Percentiles rank a stretch among this genome's conserved stretches.
Evolutionary conservation across 2,797 vertebrate genomes (phyloP).

Genomic region (Notamacropus eugenii): DNA sequence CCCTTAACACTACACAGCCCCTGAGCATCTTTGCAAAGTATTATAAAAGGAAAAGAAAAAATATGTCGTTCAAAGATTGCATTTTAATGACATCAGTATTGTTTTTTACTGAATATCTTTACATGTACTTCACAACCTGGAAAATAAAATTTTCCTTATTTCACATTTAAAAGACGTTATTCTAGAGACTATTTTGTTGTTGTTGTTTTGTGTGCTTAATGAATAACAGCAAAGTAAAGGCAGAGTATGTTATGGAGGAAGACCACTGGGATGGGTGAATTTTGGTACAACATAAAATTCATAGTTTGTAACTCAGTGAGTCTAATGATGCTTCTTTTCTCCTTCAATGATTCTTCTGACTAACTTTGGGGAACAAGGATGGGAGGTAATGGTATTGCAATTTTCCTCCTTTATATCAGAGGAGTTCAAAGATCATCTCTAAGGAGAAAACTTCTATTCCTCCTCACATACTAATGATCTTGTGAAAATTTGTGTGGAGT

Average conservation of each 20-base stretch:
- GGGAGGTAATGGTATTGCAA: background rate
- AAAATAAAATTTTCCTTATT: background rate
- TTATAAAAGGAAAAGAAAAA: background rate
- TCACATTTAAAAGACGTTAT: conserved; percentile 14
- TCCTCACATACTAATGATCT: conserved; percentile 7
- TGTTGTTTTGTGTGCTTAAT: background rate
- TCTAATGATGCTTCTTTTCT: conserved; percentile 11
- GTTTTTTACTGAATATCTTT: background rate
- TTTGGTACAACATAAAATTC: background rate
- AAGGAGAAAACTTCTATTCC: conserved; percentile 2
- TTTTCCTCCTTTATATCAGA: conserved; percentile 26
- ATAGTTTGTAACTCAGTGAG: background rate
- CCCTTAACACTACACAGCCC: background rate
- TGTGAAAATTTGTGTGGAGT: background rate
- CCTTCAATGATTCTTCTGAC: background rate
- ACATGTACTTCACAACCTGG: conserved; percentile 17
- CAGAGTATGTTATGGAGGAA: conserved; percentile 29
- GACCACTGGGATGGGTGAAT: background rate
- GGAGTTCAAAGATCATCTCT: background rate
- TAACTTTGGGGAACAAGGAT: background rate
- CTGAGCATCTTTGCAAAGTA: background rate
- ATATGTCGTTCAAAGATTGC: background rate
- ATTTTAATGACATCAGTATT: background rate
- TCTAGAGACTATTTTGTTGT: background rate
- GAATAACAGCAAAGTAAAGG: background rate